Percentiles rank a stretch among this genome's conserved stretches.
These are phyloP conservation scores for Eospalax fontanierii DNA, from an alignment of 2,797 vertebrate genomes.

Conservation along the genomic window DNA sequence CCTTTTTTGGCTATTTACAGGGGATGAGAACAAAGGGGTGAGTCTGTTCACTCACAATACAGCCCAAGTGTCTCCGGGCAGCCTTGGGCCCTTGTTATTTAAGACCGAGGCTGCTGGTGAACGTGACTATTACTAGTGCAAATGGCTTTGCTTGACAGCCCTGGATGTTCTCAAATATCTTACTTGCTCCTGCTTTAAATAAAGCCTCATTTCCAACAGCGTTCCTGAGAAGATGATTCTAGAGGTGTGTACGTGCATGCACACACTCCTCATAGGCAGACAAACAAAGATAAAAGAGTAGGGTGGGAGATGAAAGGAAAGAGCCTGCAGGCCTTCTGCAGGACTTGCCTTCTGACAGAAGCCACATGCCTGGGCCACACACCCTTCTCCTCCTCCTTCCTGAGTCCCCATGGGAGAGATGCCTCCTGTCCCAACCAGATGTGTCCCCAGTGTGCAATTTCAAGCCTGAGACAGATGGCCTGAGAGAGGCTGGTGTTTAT, in stretches of 20 bases:
- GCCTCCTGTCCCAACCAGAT: conserved; percentile 11
- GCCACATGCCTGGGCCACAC: not conserved
- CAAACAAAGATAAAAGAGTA: not conserved
- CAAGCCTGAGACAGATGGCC: conserved; percentile 7
- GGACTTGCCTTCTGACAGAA: not conserved
- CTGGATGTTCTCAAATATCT: not conserved
- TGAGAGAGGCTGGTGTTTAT: conserved; percentile 31
- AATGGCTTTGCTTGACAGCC: not conserved
- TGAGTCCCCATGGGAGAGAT: not conserved
- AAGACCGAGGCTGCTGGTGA: not conserved
- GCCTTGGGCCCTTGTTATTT: rapidly evolving
- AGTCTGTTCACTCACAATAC: no score
- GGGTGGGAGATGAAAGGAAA: not conserved
- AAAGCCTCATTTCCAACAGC: not conserved
- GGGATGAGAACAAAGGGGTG: not conserved
- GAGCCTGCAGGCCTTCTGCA: not conserved
- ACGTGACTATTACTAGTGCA: not conserved
- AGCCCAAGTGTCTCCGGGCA: not conserved
- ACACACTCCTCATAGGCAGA: not conserved
- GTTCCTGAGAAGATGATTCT: not conserved
- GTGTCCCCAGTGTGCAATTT: conserved; percentile 60
- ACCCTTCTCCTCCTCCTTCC: not conserved
- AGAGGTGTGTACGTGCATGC: not conserved
- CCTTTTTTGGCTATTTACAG: rapidly evolving
- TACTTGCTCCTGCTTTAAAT: not conserved